Evolutionary conservation across 1,140 invertebrate species (phyloP).

Genomic region (Wasmannia auropunctata): DNA sequence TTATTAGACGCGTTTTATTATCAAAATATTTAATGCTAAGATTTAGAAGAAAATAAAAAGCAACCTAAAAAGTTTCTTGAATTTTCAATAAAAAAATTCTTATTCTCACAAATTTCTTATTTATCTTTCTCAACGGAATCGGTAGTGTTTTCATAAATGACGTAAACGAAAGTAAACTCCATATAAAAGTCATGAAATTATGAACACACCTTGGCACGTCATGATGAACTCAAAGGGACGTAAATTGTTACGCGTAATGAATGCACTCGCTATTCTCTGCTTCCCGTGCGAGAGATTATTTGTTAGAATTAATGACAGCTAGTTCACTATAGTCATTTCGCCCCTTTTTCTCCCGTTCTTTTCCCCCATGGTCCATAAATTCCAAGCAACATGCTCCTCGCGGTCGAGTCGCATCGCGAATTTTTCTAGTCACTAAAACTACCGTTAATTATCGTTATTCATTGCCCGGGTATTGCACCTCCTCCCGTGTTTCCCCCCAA

Average conservation of each 20-base stretch:
- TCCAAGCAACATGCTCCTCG: background rate
- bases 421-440: background rate
- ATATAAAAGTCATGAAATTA: constrained; percentile 11
- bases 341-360: background rate
- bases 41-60: background rate
- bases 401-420: background rate
- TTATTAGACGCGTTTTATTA: background rate
- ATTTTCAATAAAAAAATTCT: too few relatives aligned
- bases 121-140: background rate
- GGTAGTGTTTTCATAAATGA: background rate
- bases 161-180: background rate
- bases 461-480: background rate
- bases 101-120: background rate
- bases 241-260: constrained; percentile 15
- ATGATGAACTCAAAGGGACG: background rate
- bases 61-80: background rate
- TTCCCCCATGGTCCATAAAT: background rate
- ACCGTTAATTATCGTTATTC: constrained; percentile 1
- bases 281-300: background rate
- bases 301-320: background rate
- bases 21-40: background rate
- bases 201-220: background rate
- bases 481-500: too few relatives aligned
- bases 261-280: background rate
- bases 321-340: background rate